A percentile compares a stretch with the other conserved stretches of the same genome.
phyloP scores from a whole-genome alignment of 92 coral and sea anemone species.

The Palythoa heliodiscus region DNA sequence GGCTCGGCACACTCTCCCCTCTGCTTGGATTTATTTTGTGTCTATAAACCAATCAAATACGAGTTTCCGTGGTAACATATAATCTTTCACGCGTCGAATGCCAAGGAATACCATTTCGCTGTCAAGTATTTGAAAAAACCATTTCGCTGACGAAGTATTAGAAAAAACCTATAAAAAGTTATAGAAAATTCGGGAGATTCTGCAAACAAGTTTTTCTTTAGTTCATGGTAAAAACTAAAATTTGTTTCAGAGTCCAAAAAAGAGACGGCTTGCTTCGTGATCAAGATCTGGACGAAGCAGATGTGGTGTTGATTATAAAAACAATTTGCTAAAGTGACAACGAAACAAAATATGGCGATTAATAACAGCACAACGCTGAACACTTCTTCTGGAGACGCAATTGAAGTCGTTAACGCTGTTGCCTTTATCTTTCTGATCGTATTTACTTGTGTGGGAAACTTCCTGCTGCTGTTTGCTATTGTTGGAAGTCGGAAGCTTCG shows the following conservation, averaged over 20 bases:
- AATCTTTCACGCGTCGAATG: slow-evolving; percentile 43
- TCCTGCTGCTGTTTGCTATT: slow-evolving; percentile 60
- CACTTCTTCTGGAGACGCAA: not conserved
- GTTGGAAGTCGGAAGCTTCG: slow-evolving; percentile 67
- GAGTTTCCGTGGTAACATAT: slow-evolving; percentile 40
- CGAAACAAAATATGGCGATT: slow-evolving; percentile 14
- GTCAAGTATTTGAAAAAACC: not conserved
- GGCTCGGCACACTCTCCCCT: slow-evolving; percentile 12
- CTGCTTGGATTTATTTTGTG: not conserved
- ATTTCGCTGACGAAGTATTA: not conserved
- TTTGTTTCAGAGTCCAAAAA: not conserved
- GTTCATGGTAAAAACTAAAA: not conserved
- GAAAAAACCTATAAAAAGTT: too few species aligned
- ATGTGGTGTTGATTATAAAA: not conserved
- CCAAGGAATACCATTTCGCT: slow-evolving; percentile 28
- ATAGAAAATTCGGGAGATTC: too few species aligned
- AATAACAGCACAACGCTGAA: not conserved
- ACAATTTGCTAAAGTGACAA: not conserved
- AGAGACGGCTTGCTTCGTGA: not conserved
- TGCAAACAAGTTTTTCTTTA: not conserved
- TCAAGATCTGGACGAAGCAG: not conserved
- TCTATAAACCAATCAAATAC: slow-evolving; percentile 19
- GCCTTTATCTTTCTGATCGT: slow-evolving; percentile 72
- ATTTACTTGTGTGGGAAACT: slow-evolving; percentile 74
- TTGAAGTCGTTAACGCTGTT: slow-evolving; percentile 64